Evolutionary conservation across 1,140 invertebrate species (phyloP), one percentile per base, ranked within the genome.

Genomic region (Hesperophylax magnus): DNA sequence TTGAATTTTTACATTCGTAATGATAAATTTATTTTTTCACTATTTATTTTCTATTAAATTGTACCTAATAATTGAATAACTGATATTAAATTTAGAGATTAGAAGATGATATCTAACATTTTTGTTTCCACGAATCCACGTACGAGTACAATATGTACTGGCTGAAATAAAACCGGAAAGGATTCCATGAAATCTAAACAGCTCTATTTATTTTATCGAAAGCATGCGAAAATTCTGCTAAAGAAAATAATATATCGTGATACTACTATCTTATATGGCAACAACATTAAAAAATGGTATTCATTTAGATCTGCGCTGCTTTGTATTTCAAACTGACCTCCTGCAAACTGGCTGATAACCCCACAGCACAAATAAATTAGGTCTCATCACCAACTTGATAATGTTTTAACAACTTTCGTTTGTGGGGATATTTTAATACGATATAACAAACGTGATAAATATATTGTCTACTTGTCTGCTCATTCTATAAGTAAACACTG

Each of bases 341-440:
- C 79, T 54, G 79, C 79, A 60, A 72, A 74, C 67, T 80, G 14
- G 18, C 61, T 54, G 79, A 81, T 81, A 81, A 77, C 79, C 79
- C 54, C 52, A 53, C 71, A 31, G 47, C 72, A 80, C 76, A 76
- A 58, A 61, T 60, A 76, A 76, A 76, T 76, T 76, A 76, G 72
- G 72, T 76, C 72, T 76, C 72, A 9, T 24, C 31, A 76, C 54
- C 34, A 31, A 39, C 18, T 76, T 76, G 72, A 76, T 76, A 76
- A 76, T 61, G 54, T 61, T 60, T 72, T 60, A 76, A 76, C 72
- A 76, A 76, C 72, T 76, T 76, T 76, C 72, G 31, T 76, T 76
- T 76, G 72, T 17, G 9, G 58, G 18, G 14, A 53, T 53, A 71
- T 71, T 52, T 53, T 53, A 15, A 47, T 47, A 47, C 8, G 11